phyloP scores from a whole-genome alignment of 2,888 invertebrate species.

The Parnassius smintheus region DNA sequence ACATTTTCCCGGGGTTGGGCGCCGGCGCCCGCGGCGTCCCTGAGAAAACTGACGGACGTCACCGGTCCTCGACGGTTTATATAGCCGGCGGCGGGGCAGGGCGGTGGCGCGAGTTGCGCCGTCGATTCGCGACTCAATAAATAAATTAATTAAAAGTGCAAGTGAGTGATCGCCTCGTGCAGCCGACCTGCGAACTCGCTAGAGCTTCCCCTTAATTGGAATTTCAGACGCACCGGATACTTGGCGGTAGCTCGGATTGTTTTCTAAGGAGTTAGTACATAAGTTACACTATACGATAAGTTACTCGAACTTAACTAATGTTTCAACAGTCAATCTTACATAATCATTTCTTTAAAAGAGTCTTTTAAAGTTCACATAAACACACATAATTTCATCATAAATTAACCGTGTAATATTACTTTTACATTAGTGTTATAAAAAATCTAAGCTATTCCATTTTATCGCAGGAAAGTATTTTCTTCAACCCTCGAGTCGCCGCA shows the following conservation, averaged over 20 bases:
- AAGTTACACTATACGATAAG: background rate
- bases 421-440: conserved; percentile 16
- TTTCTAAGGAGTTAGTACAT: conserved; percentile 38
- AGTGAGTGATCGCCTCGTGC: conserved; percentile 78
- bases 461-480: conserved; percentile 20
- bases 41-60: conserved; percentile 75
- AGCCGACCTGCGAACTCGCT: conserved; percentile 64
- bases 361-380: background rate
- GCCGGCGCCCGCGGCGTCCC: conserved; percentile 63
- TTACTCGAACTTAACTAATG: background rate
- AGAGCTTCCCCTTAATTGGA: conserved; percentile 72
- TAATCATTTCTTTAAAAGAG: too few relatives aligned
- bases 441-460: conserved; percentile 24
- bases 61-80: conserved; percentile 59
- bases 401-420: background rate
- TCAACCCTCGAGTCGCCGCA: conserved; percentile 18
- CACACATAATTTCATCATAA: background rate
- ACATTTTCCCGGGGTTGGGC: conserved; percentile 57
- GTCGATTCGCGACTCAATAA: conserved; percentile 80
- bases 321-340: too few relatives aligned
- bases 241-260: conserved; percentile 53
- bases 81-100: conserved; percentile 64
- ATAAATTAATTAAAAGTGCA: conserved; percentile 83
- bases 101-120: conserved; percentile 76
- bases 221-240: conserved; percentile 59